Evolutionary conservation across 1,140 invertebrate genomes (phyloP).

Genomic region (Cardiocondyla obscurior): DNA sequence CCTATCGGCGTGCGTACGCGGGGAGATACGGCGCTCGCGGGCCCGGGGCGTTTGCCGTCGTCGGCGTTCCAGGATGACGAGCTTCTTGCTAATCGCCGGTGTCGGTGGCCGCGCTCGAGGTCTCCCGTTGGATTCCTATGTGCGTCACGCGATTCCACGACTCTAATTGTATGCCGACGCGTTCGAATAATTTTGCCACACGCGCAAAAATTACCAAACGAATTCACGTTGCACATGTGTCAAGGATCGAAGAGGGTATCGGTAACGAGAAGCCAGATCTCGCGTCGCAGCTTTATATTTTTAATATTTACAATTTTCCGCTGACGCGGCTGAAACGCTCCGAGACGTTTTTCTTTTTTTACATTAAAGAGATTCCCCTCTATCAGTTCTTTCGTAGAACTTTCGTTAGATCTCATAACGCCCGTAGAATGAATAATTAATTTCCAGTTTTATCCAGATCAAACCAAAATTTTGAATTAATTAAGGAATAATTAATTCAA

Average conservation of each 20-base stretch:
- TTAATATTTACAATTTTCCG: neutral
- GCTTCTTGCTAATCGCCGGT: conserved; percentile 67
- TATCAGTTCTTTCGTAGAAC: too few species aligned
- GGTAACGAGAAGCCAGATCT: neutral
- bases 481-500: too few species aligned
- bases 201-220: neutral
- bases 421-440: too few species aligned
- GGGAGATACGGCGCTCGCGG: conserved; percentile 30
- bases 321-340: too few species aligned
- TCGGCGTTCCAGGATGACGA: conserved; percentile 62
- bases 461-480: too few species aligned
- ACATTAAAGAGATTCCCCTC: too few species aligned
- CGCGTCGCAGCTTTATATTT: neutral
- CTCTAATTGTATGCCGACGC: conserved; percentile 52
- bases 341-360: too few species aligned
- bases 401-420: too few species aligned
- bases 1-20: neutral
- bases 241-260: neutral
- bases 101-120: conserved; percentile 81
- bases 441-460: too few species aligned
- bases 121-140: conserved; percentile 78
- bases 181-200: conserved; percentile 47
- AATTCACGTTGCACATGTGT: conserved; percentile 4
- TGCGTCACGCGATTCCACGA: conserved; percentile 75
- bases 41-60: conserved; percentile 26